Evolutionary conservation across 92 coral and sea anemone genomes (phyloP).

Genomic region (Hydrozoanthus gracilis): DNA sequence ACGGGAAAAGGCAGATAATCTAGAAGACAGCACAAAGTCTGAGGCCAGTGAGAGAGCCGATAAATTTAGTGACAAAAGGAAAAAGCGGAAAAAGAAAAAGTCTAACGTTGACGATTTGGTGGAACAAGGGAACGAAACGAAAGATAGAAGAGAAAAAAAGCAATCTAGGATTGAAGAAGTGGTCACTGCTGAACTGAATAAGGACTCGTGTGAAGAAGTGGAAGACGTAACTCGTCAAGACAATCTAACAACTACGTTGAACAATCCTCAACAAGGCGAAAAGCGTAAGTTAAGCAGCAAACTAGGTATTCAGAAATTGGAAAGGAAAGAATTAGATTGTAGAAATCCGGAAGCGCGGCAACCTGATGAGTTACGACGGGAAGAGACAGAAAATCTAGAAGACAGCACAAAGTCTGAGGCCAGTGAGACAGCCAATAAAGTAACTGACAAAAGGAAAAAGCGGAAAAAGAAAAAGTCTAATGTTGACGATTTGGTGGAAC

Average conservation of each 20-base stretch:
- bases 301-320: neutral
- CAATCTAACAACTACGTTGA: neutral
- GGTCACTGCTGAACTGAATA: neutral
- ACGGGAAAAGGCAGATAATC: neutral
- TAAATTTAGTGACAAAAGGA: neutral
- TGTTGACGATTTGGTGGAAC: neutral
- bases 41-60: neutral
- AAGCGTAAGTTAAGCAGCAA: neutral
- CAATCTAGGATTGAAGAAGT: neutral
- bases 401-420: neutral
- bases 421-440: neutral
- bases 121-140: neutral
- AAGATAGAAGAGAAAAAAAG: neutral
- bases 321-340: neutral
- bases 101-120: neutral
- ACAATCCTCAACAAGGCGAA: neutral
- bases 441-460: neutral
- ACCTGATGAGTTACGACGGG: neutral
- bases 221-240: too few species aligned
- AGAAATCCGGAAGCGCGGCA: neutral
- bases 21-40: neutral
- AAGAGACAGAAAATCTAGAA: neutral
- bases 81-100: neutral
- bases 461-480: neutral
- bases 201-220: neutral